Base-by-base conservation (phyloP, 2,113 vertebrate species). In the Chionis minor region DNA sequence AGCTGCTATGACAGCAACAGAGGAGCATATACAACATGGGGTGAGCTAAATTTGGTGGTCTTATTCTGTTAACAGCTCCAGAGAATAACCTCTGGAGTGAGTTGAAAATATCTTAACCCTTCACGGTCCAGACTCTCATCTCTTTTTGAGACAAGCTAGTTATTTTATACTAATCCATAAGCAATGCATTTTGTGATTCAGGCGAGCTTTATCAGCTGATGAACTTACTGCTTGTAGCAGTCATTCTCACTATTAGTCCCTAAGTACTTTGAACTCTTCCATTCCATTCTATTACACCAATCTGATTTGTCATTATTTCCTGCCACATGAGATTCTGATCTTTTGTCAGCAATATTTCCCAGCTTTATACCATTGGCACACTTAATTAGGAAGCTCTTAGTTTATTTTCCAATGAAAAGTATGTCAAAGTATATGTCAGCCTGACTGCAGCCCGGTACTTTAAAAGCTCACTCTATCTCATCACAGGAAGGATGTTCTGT, bases 321-420 rank as follows among this genome's bases (percentile, higher is more conserved):
- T 91, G 70, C 44, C 14, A 21, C 51, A 71, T 67, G 32, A 67
- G 84, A 84, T 62, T 84, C 80, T 94, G 52, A 67, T 94, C 61
- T 23, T 84, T 6, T 63, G 92, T 59, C 0, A 0, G 49, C 44
- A 89, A 33, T 89, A 71, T 91, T 91, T 95, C 47, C 30, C 69
- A 75, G 8, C 42, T 81, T 89, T 87, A 89, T 63, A 22, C 23
- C 0, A 6, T 63, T 89, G 81, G 69, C 80, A 94, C 65, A 67
- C 78, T 95, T 95, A 51, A 86, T 96, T 94, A 91, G 51, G 61
- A 95, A 91, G 65, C 86, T 95, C n/a, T 94, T 81, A 44, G 45
- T 81, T 96, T 83, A 86, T 94, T 87, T 61, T 79, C 38, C 62
- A 72, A 54, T 65, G 38, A 96, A 95, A 74, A 79, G 47, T 63